A percentile compares a stretch with the other conserved stretches of the same genome.
phyloP scores from a whole-genome alignment of 2,113 vertebrate genomes.

The Uria aalge region DNA sequence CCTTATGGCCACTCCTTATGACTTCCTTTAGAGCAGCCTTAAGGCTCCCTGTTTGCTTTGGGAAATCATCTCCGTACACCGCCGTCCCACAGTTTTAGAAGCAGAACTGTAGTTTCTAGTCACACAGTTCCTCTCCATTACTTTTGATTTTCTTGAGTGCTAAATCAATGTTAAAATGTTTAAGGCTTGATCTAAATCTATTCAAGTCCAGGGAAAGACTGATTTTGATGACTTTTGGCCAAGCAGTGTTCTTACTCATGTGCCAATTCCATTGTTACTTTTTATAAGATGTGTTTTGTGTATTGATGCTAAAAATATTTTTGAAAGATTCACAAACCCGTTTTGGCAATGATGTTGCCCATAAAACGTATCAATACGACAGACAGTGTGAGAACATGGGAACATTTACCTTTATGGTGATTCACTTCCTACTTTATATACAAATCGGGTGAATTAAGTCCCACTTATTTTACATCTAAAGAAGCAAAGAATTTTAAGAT shows the following conservation, averaged over 20 bases:
- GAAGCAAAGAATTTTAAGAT: not conserved
- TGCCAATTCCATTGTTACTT: not conserved
- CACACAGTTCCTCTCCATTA: not conserved
- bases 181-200: not conserved
- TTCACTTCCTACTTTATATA: not conserved
- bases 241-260: not conserved
- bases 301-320: not conserved
- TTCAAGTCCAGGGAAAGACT: not conserved
- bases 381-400: not conserved
- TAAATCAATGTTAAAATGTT: not conserved
- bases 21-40: not conserved
- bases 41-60: not conserved
- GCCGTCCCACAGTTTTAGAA: not conserved
- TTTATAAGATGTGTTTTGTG: not conserved
- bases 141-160: not conserved
- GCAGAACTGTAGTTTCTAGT: not conserved
- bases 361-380: not conserved
- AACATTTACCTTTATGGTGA: not conserved
- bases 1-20: not conserved
- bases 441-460: not conserved
- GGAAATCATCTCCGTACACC: not conserved
- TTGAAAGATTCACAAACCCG: not conserved
- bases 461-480: not conserved
- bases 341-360: not conserved
- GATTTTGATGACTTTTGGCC: not conserved